Evolutionary conservation across 2,797 vertebrate genomes (phyloP).

Genomic region (Catostomus latipinnis): DNA sequence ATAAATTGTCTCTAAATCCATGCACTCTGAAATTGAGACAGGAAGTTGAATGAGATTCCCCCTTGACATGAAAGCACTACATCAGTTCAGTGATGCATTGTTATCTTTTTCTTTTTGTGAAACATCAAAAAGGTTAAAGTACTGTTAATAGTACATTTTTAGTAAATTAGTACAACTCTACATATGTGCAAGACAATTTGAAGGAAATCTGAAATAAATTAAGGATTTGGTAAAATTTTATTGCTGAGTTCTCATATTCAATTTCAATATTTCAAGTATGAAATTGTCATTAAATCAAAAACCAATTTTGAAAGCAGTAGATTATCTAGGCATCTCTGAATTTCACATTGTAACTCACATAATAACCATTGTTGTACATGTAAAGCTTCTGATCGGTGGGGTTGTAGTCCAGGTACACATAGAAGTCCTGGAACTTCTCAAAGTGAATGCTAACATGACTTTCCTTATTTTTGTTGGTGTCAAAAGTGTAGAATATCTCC

Average conservation of each 20-base stretch:
- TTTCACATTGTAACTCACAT: slow-evolving; percentile 56
- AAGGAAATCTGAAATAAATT: not conserved
- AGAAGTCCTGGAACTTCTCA: slow-evolving; percentile 56
- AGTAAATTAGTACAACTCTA: no score
- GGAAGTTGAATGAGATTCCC: no score
- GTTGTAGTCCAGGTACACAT: slow-evolving; percentile 59
- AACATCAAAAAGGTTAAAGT: no score
- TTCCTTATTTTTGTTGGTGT: slow-evolving; percentile 55
- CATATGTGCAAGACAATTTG: not conserved
- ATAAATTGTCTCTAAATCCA: no score
- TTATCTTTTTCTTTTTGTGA: not conserved
- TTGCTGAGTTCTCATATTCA: not conserved
- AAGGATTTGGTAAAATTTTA: not conserved
- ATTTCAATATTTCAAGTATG: not conserved
- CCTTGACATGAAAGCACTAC: no score
- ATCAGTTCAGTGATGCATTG: slow-evolving; percentile 8
- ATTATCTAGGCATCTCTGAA: slow-evolving; percentile 40
- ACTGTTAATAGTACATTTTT: no score
- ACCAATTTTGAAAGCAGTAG: not conserved
- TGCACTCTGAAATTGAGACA: no score
- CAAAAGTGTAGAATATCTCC: slow-evolving; percentile 62
- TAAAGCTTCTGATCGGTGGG: slow-evolving; percentile 61
- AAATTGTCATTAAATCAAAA: not conserved
- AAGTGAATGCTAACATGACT: slow-evolving; percentile 50
- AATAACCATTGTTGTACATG: slow-evolving; percentile 63